These are phyloP conservation scores for Donacobius atricapilla DNA, from an alignment of 2,113 vertebrate genomes.

Conservation along the genomic window DNA sequence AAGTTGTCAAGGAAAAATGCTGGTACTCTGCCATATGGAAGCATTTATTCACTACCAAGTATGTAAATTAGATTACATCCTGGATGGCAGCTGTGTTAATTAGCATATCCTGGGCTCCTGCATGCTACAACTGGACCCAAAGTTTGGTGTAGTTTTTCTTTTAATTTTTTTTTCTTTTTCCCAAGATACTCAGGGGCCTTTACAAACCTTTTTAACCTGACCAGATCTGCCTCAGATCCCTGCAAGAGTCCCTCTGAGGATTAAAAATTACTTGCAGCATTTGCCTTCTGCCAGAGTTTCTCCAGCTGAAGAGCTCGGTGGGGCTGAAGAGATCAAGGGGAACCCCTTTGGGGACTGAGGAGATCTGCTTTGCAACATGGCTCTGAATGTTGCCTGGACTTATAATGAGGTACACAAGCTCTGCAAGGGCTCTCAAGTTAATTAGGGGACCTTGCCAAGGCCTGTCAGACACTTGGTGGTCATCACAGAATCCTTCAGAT, in stretches of 20 bases:
- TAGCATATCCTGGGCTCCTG: constrained; percentile 37
- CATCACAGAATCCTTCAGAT: background rate
- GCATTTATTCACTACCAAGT: constrained; percentile 51
- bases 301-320: background rate
- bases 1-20: constrained; percentile 63
- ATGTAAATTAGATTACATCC: constrained; percentile 66
- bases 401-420: background rate
- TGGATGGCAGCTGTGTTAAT: constrained; percentile 49
- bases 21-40: constrained; percentile 64
- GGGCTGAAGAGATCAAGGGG: background rate
- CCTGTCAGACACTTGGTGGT: constrained; percentile 43
- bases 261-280: background rate
- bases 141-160: background rate
- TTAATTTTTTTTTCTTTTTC: background rate
- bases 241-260: background rate
- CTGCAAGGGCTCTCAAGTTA: constrained; percentile 31
- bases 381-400: background rate
- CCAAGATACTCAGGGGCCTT: background rate
- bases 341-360: background rate
- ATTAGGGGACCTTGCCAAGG: constrained; percentile 53
- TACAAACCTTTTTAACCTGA: background rate
- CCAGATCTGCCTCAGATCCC: background rate
- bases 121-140: background rate
- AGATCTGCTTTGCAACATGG: background rate
- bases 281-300: background rate